Evolutionary conservation across 2,797 vertebrate genomes (phyloP).

Genomic region (Lateolabrax maculatus): DNA sequence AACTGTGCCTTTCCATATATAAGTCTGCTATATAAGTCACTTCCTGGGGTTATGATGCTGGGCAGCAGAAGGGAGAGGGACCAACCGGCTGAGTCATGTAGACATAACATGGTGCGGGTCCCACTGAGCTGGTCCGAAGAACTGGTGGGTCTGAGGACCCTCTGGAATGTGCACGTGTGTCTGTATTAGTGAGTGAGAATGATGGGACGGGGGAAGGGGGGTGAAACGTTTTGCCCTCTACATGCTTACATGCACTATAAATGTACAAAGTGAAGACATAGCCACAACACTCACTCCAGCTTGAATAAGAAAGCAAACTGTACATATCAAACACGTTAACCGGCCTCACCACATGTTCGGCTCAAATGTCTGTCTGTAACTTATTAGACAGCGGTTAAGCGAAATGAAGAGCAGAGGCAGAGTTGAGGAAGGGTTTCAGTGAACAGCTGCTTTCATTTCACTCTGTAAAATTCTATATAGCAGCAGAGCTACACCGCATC

Average conservation of each 20-base stretch:
- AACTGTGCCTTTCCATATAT: constrained; percentile 32
- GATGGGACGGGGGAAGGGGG: not conserved
- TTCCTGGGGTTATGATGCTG: constrained; percentile 45
- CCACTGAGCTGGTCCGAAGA: constrained; percentile 31
- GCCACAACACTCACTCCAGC: constrained; percentile 55
- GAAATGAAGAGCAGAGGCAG: constrained; percentile 68
- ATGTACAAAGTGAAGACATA: constrained; percentile 43
- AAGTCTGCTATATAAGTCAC: constrained; percentile 30
- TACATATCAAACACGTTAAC: constrained; percentile 59
- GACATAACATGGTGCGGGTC: constrained; percentile 29
- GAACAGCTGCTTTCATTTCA: constrained; percentile 77
- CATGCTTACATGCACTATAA: constrained; percentile 45
- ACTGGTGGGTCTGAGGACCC: not conserved
- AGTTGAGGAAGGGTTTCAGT: constrained; percentile 31
- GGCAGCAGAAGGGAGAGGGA: constrained; percentile 21
- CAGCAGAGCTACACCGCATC: constrained; percentile 36
- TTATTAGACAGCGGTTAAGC: constrained; percentile 66
- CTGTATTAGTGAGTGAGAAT: not conserved
- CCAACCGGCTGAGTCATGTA: constrained; percentile 53
- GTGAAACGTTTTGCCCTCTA: constrained; percentile 5
- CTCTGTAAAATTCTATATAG: constrained; percentile 46
- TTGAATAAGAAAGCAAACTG: constrained; percentile 65
- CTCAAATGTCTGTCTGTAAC: constrained; percentile 67
- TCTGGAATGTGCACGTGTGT: constrained; percentile 11
- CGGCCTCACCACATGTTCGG: constrained; percentile 66